Evolutionary conservation across 2,888 invertebrate genomes (phyloP), one percentile per base, ranked within the genome.

Genomic region (Gymnocheta viridis): DNA sequence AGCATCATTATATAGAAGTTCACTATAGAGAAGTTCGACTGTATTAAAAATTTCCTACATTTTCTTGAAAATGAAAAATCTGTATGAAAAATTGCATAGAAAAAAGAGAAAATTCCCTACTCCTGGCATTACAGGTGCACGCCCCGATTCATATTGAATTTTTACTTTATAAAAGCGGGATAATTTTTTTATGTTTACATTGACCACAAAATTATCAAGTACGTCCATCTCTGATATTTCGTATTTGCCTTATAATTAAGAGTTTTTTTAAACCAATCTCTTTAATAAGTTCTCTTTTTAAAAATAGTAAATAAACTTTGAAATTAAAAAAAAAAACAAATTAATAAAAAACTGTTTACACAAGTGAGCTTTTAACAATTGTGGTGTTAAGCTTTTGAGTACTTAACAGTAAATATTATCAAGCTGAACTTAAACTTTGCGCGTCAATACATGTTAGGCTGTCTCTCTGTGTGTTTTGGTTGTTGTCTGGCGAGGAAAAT

Each of bases 301-400:
- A 22, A 56, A 22, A 56, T 27, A 56, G 17, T 19, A 76, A 60
- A 60, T 7, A 70, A 70, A 64, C 29, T 51, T 24, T 51, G 9
- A 35, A 19, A 62, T 49, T 66, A 22, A 49, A 24, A 47, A 47
- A 22, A 44, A 27, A 24, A 64, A 51, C n/a, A 29, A 41, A 35
- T 27, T 35, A 58, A 32, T 32, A 7, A 56, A 35, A 73, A n/a
- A 49, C 12, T 58, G 44, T 56, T 51, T 24, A 62, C 7, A 76
- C 9, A 32, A 54, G 19, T 24, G 47, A n/a, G 62, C 74, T 82
- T 82, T 69, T 47, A 56, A 32, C 29, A 35, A 35, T 29, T 62
- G 54, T 47, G 60, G 17, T n/a, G n/a, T 69, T 35, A 47, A 84
- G 77, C 84, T 84, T 84, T 84, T 78, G 69, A 73, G 67, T 69